Evolutionary conservation across 2,888 invertebrate genomes (phyloP).

Genomic region (Athalia cordata): DNA sequence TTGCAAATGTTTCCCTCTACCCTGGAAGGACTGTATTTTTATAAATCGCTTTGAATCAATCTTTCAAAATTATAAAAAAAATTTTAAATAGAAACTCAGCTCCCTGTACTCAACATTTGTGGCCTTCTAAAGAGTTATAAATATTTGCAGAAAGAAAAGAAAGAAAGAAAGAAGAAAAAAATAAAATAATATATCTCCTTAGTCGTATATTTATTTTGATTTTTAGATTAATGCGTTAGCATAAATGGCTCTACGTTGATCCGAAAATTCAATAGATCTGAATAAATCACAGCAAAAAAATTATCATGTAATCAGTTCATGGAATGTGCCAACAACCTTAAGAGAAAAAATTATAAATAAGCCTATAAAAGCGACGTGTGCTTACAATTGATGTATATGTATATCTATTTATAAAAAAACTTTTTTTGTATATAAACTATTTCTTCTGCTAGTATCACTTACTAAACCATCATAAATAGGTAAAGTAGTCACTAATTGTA

Average conservation of each 20-base stretch:
- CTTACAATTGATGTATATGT: slow-evolving; percentile 52
- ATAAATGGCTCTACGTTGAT: neutral
- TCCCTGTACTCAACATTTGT: slow-evolving; percentile 40
- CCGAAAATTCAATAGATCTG: slow-evolving; percentile 32
- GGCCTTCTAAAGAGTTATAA: slow-evolving; percentile 40
- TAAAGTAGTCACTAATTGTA: slow-evolving; percentile 31
- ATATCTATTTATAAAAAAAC: slow-evolving; percentile 51
- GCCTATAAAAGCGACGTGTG: slow-evolving; percentile 48
- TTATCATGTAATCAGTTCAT: slow-evolving; percentile 20
- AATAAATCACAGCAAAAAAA: slow-evolving; percentile 10
- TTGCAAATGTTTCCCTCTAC: slow-evolving; percentile 12
- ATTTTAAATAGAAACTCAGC: slow-evolving; percentile 24
- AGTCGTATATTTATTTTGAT: neutral
- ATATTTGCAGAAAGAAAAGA: slow-evolving; percentile 23
- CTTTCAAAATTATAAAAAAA: slow-evolving; percentile 30
- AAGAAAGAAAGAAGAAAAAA: too few species aligned
- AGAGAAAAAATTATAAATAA: slow-evolving; percentile 44
- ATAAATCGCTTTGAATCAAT: slow-evolving; percentile 40
- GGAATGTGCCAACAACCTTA: slow-evolving; percentile 53
- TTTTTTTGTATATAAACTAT: slow-evolving; percentile 36
- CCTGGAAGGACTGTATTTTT: slow-evolving; percentile 43
- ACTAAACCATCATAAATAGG: slow-evolving; percentile 15
- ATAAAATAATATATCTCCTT: slow-evolving; percentile 24
- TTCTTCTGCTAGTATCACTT: slow-evolving; percentile 9
- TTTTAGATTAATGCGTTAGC: neutral